Conservation (phyloP, 2,888 invertebrate species). For the Melangyna quadrimaculata region DNA sequence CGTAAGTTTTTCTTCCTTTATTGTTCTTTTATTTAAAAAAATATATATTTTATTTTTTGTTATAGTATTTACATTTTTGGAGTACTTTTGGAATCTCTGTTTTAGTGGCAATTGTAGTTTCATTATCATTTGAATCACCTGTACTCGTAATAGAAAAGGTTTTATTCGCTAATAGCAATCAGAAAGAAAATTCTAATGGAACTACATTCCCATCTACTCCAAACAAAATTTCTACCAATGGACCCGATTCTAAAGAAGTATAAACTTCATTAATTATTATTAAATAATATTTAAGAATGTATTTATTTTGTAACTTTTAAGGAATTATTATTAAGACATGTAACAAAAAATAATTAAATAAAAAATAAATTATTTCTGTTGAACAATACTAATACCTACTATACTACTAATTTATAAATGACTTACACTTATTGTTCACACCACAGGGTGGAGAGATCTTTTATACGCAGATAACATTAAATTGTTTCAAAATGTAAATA, state of each 20-base stretch:
- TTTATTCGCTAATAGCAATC: background rate
- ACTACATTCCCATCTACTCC: background rate
- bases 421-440: no score
- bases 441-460: no score
- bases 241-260: background rate
- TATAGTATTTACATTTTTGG: slow-evolving; percentile 63
- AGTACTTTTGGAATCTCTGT: slow-evolving; percentile 63
- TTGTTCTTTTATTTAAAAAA: background rate
- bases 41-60: background rate
- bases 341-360: no score
- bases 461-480: no score
- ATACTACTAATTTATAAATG: no score
- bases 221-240: background rate
- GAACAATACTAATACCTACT: no score
- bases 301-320: no score
- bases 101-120: slow-evolving; percentile 43
- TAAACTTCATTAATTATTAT: no score
- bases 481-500: no score
- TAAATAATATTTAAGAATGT: no score
- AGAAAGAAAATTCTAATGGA: background rate
- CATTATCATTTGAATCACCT: slow-evolving; percentile 71
- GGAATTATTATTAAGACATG: no score
- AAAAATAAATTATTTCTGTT: no score
- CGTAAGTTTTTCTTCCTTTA: background rate
- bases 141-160: slow-evolving; percentile 62